phyloP scores from a whole-genome alignment of 1,140 invertebrate species.

The Mya arenaria region DNA sequence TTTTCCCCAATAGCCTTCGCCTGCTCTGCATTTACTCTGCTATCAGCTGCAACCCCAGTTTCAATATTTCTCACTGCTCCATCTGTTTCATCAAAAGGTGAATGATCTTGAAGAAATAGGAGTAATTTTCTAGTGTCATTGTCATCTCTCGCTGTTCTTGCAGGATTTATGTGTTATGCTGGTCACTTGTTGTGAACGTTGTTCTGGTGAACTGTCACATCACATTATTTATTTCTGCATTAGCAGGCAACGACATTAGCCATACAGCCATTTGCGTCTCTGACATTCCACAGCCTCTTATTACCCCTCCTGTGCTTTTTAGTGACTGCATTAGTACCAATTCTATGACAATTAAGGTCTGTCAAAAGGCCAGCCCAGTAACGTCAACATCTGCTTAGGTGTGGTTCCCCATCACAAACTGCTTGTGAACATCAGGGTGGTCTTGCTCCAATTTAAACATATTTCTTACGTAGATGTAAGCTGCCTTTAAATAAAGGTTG shows the following conservation, averaged over 20 bases:
- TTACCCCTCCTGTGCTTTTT: too few relatives aligned
- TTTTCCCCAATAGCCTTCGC: not conserved
- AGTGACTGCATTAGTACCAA: slow-evolving; percentile 67
- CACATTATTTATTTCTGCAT: not conserved
- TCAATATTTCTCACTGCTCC: too few relatives aligned
- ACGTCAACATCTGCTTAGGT: slow-evolving; percentile 66
- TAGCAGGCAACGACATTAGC: slow-evolving; percentile 23
- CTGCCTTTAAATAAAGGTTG: not conserved
- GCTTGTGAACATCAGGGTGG: too few relatives aligned
- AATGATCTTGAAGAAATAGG: not conserved
- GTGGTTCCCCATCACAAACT: slow-evolving; percentile 57
- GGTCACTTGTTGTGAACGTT: slow-evolving; percentile 16
- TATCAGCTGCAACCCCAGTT: too few relatives aligned
- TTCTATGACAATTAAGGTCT: slow-evolving; percentile 77
- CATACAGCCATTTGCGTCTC: not conserved
- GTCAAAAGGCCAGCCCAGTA: slow-evolving; percentile 79
- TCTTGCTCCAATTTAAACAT: not conserved
- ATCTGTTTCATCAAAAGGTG: not conserved
- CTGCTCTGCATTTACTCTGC: not conserved
- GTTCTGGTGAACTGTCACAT: slow-evolving; percentile 5
- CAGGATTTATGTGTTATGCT: too few relatives aligned
- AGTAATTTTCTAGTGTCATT: not conserved
- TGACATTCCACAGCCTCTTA: slow-evolving; percentile 24
- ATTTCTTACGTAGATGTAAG: not conserved
- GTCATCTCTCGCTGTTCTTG: not conserved